A percentile compares a stretch with the other conserved stretches of the same genome.
Conservation (phyloP, 2,888 invertebrate genomes). For the Eupithecia dodoneata region DNA sequence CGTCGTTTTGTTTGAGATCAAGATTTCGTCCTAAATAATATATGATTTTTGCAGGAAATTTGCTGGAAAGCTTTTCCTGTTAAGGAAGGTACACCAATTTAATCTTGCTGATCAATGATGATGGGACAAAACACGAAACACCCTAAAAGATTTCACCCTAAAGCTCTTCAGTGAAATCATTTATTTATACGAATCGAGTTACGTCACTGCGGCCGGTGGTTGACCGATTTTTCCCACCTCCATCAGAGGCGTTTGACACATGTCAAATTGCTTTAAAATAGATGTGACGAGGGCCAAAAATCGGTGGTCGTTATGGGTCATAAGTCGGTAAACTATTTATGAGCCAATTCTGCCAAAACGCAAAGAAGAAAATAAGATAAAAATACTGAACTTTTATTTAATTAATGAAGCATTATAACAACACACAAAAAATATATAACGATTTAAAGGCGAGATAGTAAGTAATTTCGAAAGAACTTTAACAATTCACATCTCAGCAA, state of each 20-base stretch:
- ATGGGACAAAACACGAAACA: conserved; percentile 2
- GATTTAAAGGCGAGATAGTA: too few relatives aligned
- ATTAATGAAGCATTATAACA: too few relatives aligned
- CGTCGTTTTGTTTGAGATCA: too few relatives aligned
- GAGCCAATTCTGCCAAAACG: conserved; percentile 24
- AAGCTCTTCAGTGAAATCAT: conserved; percentile 26
- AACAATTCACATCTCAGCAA: too few relatives aligned
- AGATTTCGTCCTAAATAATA: not conserved
- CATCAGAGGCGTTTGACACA: conserved; percentile 44
- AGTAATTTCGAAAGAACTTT: too few relatives aligned
- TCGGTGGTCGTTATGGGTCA: conserved; percentile 37
- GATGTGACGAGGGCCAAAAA: conserved; percentile 44
- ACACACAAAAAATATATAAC: too few relatives aligned
- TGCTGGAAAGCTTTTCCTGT: not conserved
- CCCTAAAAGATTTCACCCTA: conserved; percentile 12
- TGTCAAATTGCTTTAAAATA: conserved; percentile 48
- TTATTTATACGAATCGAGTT: conserved; percentile 26
- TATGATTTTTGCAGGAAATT: not conserved
- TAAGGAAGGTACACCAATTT: not conserved
- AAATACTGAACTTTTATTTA: not conserved
- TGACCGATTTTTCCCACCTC: conserved; percentile 43
- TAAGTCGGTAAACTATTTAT: conserved; percentile 35
- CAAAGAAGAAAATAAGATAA: not conserved
- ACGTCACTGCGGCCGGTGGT: conserved; percentile 33
- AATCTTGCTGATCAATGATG: conserved; percentile 12